Base-by-base conservation (phyloP, 2,888 invertebrate species). In the Idaea biselata region DNA sequence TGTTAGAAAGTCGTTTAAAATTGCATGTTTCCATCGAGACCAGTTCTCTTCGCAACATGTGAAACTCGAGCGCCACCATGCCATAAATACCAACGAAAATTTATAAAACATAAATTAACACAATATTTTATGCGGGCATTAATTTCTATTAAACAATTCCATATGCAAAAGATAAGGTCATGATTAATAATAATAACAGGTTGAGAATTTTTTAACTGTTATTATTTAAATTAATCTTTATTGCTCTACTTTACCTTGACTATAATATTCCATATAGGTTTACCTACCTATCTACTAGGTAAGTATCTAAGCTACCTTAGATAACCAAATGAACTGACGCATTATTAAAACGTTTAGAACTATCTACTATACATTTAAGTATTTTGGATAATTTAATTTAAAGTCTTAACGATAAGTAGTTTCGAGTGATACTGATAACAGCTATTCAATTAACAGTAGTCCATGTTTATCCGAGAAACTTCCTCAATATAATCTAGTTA, bases 1-100 rank as follows among this genome's bases (percentile, higher is more conserved):
- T 59, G 62, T 79, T 86, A 84, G 86, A 88, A 87, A 87, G 87
- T 83, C 78, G 80, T 81, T 82, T 80, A 80, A 82, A 86, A 84
- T 83, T 82, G 76, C 80, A 82, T 73, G 79, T 79, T 81, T 73
- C 69, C 69, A 68, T 53, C 70, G 64, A 69, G 76, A 78, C 79
- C 75, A 79, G 79, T 74, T 73, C 62, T 62, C 64, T 68, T 73
- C 66, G 68, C 71, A 68, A 68, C 63, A 75, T 76, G 81, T 78
- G 78, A 81, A 84, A 81, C 79, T 76, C 73, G 72, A 75, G 73
- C 75, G 77, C 74, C 71, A 69, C 69, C 70, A 74, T 73, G 67
- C 68, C 69, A 73, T 76, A 75, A 73, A 72, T 61, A 59, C 60
- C 59, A n/a, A 64, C 67, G 68, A 60, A 60, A 63, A 60, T 67